Conservation (phyloP, 2,113 vertebrate genomes). For the Nothoprocta perdicaria region DNA sequence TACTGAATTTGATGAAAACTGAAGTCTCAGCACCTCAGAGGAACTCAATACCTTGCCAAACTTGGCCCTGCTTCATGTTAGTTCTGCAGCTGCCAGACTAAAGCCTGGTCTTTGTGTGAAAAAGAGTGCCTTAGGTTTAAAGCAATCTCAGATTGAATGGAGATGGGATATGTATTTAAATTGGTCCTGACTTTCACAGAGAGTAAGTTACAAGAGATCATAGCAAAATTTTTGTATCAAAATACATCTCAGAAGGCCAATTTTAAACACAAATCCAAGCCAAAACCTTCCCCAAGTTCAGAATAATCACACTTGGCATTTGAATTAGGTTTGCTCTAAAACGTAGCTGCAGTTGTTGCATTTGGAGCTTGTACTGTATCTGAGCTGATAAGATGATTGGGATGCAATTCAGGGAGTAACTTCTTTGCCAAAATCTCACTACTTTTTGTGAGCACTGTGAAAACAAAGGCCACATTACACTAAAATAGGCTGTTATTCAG, state of each 20-base stretch:
- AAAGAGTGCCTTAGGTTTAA: neutral
- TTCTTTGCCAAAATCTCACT: neutral
- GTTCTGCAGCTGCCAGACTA: neutral
- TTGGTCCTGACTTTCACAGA: neutral
- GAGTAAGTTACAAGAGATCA: neutral
- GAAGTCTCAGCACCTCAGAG: neutral
- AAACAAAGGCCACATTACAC: slow-evolving; percentile 13
- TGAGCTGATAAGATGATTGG: slow-evolving; percentile 6
- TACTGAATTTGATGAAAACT: neutral
- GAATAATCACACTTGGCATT: neutral
- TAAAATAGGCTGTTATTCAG: neutral
- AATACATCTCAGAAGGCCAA: neutral
- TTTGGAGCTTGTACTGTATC: neutral
- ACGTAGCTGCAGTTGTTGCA: neutral
- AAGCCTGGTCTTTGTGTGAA: neutral
- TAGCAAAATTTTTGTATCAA: neutral
- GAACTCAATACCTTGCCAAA: neutral
- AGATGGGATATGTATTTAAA: neutral
- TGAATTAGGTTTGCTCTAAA: neutral
- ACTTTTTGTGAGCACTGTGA: neutral
- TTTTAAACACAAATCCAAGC: slow-evolving; percentile 4
- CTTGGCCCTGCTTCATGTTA: neutral
- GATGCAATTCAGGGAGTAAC: neutral
- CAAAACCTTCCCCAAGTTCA: neutral
- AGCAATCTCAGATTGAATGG: neutral